A percentile compares a stretch with the other conserved stretches of the same genome.
Conservation (phyloP, 2,888 invertebrate genomes). For the Diabrotica balteata region DNA sequence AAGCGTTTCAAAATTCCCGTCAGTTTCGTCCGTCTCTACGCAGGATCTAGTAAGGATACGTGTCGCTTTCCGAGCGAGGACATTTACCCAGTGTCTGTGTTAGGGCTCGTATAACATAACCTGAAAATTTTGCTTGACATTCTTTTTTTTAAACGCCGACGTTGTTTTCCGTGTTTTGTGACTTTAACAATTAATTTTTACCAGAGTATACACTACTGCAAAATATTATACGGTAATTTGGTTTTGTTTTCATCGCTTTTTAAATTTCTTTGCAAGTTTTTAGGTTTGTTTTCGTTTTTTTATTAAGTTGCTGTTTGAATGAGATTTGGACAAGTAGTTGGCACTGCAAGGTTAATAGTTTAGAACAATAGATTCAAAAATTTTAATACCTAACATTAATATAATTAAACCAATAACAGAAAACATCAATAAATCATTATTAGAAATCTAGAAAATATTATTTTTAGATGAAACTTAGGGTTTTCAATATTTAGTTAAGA, state of each 20-base stretch:
- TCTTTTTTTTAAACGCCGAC: conserved; percentile 2
- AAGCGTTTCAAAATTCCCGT: conserved; percentile 14
- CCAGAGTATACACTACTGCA: not conserved
- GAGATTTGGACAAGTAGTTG: not conserved
- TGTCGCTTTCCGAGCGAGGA: conserved; percentile 20
- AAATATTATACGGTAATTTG: conserved; percentile 5
- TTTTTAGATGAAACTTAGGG: too few species aligned
- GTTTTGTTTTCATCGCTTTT: conserved; percentile 5
- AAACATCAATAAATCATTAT: too few species aligned
- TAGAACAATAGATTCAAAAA: not conserved
- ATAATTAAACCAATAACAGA: not conserved
- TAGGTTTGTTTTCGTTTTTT: not conserved
- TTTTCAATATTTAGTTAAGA: too few species aligned
- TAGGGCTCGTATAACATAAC: conserved; percentile 20
- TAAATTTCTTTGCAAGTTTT: not conserved
- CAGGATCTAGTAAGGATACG: conserved; percentile 30
- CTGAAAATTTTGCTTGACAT: conserved; percentile 2
- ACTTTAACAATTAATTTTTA: conserved; percentile 2
- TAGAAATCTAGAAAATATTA: too few species aligned
- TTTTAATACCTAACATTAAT: not conserved
- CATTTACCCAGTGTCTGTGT: conserved; percentile 33
- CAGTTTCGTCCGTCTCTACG: conserved; percentile 30
- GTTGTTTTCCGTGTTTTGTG: conserved; percentile 8
- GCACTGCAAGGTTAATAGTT: not conserved
- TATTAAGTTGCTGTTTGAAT: not conserved